These are phyloP conservation scores for Habrosyne pyritoides DNA, from an alignment of 2,888 invertebrate species.

Conservation along the genomic window DNA sequence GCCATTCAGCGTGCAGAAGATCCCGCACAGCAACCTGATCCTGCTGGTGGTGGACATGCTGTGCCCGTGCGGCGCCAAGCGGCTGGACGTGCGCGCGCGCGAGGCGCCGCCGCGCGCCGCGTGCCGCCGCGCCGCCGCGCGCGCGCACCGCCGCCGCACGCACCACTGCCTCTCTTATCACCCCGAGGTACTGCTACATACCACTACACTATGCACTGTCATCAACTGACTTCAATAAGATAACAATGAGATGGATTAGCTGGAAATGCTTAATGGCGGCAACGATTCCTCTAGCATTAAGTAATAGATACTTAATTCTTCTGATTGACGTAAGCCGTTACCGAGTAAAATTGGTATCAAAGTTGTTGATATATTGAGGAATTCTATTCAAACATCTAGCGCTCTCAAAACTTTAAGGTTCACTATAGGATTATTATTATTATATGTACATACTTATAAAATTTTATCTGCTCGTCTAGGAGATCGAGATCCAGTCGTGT, in stretches of 20 bases:
- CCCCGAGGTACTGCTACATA: slow-evolving; percentile 64
- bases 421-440: too few relatives aligned
- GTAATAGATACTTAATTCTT: too few relatives aligned
- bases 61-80: slow-evolving; percentile 94
- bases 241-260: too few relatives aligned
- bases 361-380: too few relatives aligned
- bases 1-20: slow-evolving; percentile 96
- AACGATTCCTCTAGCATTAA: too few relatives aligned
- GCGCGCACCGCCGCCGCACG: slow-evolving; percentile 88
- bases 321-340: too few relatives aligned
- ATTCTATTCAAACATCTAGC: too few relatives aligned
- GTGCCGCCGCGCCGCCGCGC: slow-evolving; percentile 84
- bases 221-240: too few relatives aligned
- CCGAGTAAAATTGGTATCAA: too few relatives aligned
- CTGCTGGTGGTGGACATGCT: slow-evolving; percentile 94
- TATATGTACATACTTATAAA: too few relatives aligned
- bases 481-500: slow-evolving; percentile 86
- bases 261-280: too few relatives aligned
- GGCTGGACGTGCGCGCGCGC: slow-evolving; percentile 91
- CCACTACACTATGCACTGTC: not conserved
- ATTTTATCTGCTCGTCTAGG: slow-evolving; percentile 71
- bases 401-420: too few relatives aligned
- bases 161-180: slow-evolving; percentile 94
- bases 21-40: slow-evolving; percentile 94
- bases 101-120: slow-evolving; percentile 84